A percentile compares a stretch with the other conserved stretches of the same genome.
phyloP scores from a whole-genome alignment of 2,888 invertebrate species.

The Auanema sp. region DNA sequence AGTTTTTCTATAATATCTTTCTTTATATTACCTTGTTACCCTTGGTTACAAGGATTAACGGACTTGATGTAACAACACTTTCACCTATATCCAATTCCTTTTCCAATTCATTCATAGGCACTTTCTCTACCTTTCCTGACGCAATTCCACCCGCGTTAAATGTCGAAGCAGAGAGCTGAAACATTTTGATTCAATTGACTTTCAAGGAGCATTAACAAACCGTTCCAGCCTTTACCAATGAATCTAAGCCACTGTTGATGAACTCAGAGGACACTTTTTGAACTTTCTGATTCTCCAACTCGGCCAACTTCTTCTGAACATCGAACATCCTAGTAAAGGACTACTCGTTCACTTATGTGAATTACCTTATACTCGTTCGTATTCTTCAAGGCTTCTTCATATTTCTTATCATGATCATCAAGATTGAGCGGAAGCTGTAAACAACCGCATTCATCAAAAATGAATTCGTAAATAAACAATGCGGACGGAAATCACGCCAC shows the following conservation, averaged over 20 bases:
- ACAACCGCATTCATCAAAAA: conserved; percentile 4
- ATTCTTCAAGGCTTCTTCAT: conserved; percentile 35
- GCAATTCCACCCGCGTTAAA: conserved; percentile 2
- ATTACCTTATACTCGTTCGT: conserved; percentile 30
- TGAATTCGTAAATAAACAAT: background rate
- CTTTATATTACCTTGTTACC: conserved; percentile 3
- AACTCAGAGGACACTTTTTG: conserved; percentile 19
- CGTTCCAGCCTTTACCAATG: conserved; percentile 32
- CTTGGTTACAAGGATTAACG: conserved; percentile 17
- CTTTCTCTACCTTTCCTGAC: conserved; percentile 9
- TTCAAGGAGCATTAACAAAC: conserved; percentile 8
- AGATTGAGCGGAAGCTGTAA: conserved; percentile 13
- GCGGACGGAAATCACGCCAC: background rate
- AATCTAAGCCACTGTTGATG: conserved; percentile 33
- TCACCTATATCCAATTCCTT: conserved; percentile 8
- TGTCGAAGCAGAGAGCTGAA: background rate
- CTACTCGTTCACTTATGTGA: background rate
- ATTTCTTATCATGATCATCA: conserved; percentile 25
- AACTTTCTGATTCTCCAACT: conserved; percentile 19
- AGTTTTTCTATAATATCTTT: background rate
- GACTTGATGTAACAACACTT: conserved; percentile 17
- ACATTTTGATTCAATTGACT: background rate
- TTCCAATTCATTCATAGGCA: conserved; percentile 4
- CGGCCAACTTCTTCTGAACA: background rate
- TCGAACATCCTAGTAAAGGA: background rate